phyloP scores from a whole-genome alignment of 2,888 invertebrate genomes.

The Drosophila fungiperda region DNA sequence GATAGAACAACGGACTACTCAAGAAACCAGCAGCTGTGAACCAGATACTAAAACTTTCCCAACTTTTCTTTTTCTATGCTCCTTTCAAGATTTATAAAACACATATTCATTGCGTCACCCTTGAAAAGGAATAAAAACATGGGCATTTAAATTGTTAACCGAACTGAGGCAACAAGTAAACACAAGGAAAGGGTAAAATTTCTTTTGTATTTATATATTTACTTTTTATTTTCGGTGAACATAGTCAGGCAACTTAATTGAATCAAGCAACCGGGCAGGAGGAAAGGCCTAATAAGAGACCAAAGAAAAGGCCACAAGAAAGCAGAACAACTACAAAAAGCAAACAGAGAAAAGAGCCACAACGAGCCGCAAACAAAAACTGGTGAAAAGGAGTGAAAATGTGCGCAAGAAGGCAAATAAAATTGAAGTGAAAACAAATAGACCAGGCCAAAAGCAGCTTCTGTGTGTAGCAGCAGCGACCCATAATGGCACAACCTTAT shows the following conservation, averaged over 20 bases:
- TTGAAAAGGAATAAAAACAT: slow-evolving; percentile 19
- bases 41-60: slow-evolving; percentile 6
- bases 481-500: slow-evolving; percentile 67
- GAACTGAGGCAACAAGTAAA: slow-evolving; percentile 9
- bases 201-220: slow-evolving; percentile 8
- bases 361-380: slow-evolving; percentile 40
- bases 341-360: slow-evolving; percentile 12
- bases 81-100: slow-evolving; percentile 37
- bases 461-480: slow-evolving; percentile 40
- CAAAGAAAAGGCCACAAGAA: slow-evolving; percentile 52
- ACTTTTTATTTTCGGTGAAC: slow-evolving; percentile 56
- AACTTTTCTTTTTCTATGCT: not conserved
- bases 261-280: slow-evolving; percentile 54
- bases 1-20: not conserved
- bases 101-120: not conserved
- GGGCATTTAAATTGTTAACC: slow-evolving; percentile 39
- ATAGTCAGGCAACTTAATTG: slow-evolving; percentile 76
- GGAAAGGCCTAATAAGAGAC: slow-evolving; percentile 46
- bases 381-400: slow-evolving; percentile 67
- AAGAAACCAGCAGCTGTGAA: not conserved
- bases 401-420: slow-evolving; percentile 66
- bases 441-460: slow-evolving; percentile 10
- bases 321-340: slow-evolving; percentile 12
- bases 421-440: slow-evolving; percentile 77
- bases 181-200: slow-evolving; percentile 3